Conservation (phyloP, 2,113 vertebrate genomes). For the Melanostigma gelatinosum region DNA sequence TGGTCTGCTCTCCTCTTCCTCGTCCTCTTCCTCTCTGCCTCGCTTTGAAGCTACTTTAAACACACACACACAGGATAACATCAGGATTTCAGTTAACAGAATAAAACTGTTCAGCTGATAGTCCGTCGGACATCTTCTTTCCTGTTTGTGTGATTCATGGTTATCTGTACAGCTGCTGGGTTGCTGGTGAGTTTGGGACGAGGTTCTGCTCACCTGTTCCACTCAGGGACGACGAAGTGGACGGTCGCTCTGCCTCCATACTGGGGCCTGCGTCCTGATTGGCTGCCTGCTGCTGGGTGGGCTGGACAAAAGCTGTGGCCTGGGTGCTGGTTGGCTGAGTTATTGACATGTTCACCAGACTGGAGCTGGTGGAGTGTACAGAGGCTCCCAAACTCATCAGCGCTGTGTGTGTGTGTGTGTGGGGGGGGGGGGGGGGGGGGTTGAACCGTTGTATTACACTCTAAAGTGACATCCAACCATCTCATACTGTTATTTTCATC, state of each 20-base stretch:
- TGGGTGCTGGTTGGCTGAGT: constrained; percentile 90
- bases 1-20: constrained; percentile 79
- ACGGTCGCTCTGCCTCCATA: constrained; percentile 91
- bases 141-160: neutral
- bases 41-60: constrained; percentile 86
- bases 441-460: constrained; percentile 2
- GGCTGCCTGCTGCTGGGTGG: constrained; percentile 93
- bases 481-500: neutral
- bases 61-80: neutral
- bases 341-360: constrained; percentile 87
- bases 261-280: constrained; percentile 87
- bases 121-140: neutral
- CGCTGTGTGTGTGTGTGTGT: constrained; percentile 63
- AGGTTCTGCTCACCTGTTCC: constrained; percentile 67
- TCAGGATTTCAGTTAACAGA: neutral
- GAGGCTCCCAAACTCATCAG: constrained; percentile 90
- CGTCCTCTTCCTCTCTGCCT: constrained; percentile 82
- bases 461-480: neutral
- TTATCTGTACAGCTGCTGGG: neutral
- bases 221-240: constrained; percentile 90
- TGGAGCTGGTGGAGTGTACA: constrained; percentile 93
- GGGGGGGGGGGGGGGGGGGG: neutral
- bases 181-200: neutral
- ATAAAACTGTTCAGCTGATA: neutral
- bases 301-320: constrained; percentile 96